A percentile compares a stretch with the other conserved stretches of the same genome.
These are phyloP conservation scores for Lepidostoma basale DNA, from an alignment of 1,140 invertebrate species.

Conservation along the genomic window DNA sequence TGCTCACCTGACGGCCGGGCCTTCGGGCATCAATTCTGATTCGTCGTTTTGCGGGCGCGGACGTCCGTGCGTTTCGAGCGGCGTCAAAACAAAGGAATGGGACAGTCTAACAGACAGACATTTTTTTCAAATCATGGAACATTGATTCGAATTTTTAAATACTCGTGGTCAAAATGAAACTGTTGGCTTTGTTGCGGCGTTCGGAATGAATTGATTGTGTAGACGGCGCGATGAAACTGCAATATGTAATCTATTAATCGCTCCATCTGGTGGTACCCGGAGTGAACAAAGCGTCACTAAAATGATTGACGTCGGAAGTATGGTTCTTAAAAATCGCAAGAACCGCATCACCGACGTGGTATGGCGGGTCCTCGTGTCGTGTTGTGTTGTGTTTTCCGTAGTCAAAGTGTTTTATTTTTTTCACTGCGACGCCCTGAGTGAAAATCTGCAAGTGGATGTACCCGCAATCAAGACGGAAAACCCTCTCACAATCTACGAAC, in stretches of 20 bases:
- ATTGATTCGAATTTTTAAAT: too few relatives aligned
- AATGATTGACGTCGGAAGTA: background rate
- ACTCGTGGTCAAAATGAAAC: too few relatives aligned
- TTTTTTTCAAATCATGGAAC: too few relatives aligned
- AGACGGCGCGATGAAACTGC: too few relatives aligned
- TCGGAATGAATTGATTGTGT: too few relatives aligned
- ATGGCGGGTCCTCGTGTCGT: background rate
- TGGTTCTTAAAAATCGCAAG: background rate
- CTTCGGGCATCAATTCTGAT: too few relatives aligned
- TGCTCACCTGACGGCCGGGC: too few relatives aligned
- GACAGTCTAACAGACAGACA: background rate
- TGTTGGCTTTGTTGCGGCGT: too few relatives aligned
- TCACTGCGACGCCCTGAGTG: background rate
- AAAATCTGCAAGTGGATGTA: background rate
- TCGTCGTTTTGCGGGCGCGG: too few relatives aligned
- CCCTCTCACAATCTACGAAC: background rate
- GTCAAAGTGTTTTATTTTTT: background rate
- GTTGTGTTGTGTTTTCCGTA: background rate
- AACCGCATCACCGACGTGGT: background rate
- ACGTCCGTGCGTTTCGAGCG: background rate
- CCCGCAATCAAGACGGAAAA: background rate
- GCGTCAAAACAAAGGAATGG: constrained; percentile 8
- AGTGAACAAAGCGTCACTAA: background rate
- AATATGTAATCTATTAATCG: too few relatives aligned
- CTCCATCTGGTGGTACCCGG: background rate